phyloP scores from a whole-genome alignment of 1,140 invertebrate species.

The Octopus sinensis region DNA sequence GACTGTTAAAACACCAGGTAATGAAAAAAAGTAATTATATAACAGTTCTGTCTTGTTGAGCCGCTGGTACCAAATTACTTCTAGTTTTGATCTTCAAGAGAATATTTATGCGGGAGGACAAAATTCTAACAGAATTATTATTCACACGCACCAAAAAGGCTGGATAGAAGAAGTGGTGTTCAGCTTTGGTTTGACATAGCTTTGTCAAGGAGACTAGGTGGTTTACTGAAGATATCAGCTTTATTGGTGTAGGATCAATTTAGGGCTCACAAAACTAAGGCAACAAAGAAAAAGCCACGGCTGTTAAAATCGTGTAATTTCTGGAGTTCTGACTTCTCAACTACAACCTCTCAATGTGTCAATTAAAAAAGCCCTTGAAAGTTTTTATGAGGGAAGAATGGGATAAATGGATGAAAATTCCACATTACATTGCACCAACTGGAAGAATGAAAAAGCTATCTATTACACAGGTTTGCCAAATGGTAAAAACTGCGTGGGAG shows the following conservation, averaged over 20 bases:
- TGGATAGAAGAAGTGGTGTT: slow-evolving; percentile 4
- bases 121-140: slow-evolving; percentile 5
- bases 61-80: not conserved
- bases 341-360: not conserved
- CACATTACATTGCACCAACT: not conserved
- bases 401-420: not conserved
- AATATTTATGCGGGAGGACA: not conserved
- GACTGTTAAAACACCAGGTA: not conserved
- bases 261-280: slow-evolving; percentile 7
- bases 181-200: not conserved
- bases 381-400: slow-evolving; percentile 7
- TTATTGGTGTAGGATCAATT: slow-evolving; percentile 7
- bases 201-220: not conserved
- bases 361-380: slow-evolving; percentile 5
- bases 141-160: not conserved
- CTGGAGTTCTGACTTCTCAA: not conserved
- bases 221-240: not conserved
- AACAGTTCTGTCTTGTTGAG: not conserved
- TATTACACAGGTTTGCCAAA: slow-evolving; percentile 1
- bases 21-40: slow-evolving; percentile 2
- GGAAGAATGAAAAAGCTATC: slow-evolving; percentile 7
- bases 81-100: slow-evolving; percentile 1
- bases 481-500: slow-evolving; percentile 1
- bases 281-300: not conserved
- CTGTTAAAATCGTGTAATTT: not conserved